These are phyloP conservation scores for Habrosyne pyritoides DNA, from an alignment of 2,888 invertebrate species.

Conservation along the genomic window DNA sequence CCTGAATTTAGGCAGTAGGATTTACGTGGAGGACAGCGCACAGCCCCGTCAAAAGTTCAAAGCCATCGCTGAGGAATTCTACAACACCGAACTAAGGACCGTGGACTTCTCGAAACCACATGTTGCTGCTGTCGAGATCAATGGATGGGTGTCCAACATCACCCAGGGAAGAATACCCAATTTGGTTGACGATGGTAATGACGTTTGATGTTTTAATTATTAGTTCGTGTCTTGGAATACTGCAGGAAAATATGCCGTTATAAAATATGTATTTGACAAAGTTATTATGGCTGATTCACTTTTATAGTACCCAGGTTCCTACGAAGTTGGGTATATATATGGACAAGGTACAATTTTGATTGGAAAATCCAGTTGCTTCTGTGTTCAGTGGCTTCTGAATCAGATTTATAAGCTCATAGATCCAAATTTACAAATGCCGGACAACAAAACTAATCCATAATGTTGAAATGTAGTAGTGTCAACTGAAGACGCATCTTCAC, in stretches of 20 bases:
- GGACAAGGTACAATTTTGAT: neutral
- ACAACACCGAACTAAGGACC: conserved; percentile 85
- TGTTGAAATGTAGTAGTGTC: no score
- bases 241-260: neutral
- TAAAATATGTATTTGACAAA: no score
- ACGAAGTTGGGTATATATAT: neutral
- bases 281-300: neutral
- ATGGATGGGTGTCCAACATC: conserved; percentile 90
- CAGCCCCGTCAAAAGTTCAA: conserved; percentile 84
- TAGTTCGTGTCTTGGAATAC: neutral
- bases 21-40: conserved; percentile 84
- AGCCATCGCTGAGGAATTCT: conserved; percentile 84
- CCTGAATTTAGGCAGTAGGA: conserved; percentile 85
- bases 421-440: no score
- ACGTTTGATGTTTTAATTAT: neutral
- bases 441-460: no score
- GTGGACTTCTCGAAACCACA: conserved; percentile 85
- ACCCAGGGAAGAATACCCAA: conserved; percentile 90
- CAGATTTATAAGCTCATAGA: neutral
- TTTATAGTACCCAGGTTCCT: neutral
- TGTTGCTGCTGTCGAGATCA: conserved; percentile 85
- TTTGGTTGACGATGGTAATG: conserved; percentile 84
- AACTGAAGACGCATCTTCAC: no score
- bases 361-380: neutral
- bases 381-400: neutral